These are phyloP conservation scores for Carlito syrichta DNA, from an alignment of 2,113 vertebrate species.

Conservation along the genomic window DNA sequence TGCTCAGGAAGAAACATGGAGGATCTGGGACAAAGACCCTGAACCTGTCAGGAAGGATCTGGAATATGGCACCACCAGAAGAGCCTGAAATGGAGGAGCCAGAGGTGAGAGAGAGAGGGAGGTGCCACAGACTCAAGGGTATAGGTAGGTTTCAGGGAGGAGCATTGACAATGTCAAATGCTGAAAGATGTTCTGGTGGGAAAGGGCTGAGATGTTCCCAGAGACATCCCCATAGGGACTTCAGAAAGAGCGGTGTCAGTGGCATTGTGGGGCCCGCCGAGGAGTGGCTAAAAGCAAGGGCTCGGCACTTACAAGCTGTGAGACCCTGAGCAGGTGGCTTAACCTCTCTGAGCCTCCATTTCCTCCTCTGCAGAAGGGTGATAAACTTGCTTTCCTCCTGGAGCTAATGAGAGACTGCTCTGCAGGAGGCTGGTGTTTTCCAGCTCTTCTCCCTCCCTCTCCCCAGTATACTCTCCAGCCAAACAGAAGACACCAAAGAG, in stretches of 20 bases:
- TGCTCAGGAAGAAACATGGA: not conserved
- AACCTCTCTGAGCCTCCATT: not conserved
- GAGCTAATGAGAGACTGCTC: not conserved
- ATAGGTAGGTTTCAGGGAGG: not conserved
- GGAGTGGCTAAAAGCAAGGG: not conserved
- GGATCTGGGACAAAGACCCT: not conserved
- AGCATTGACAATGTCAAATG: no score
- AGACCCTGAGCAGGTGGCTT: not conserved
- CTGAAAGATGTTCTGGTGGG: fast-evolving
- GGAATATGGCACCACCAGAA: not conserved
- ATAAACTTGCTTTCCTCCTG: not conserved
- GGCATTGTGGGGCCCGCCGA: not conserved
- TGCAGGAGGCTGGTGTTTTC: not conserved
- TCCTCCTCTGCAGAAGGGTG: not conserved
- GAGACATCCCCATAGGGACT: not conserved
- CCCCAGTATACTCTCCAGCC: not conserved
- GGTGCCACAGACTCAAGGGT: not conserved
- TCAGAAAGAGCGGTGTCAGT: not conserved
- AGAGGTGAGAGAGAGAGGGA: not conserved
- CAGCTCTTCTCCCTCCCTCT: not conserved
- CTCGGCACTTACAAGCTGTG: not conserved
- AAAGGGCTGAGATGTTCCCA: not conserved
- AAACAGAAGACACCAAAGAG: not conserved
- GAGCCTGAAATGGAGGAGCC: not conserved
- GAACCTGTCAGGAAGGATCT: not conserved